Evolutionary conservation across 1,140 invertebrate species (phyloP), one percentile per base, ranked within the genome.

Genomic region (Lethrus apterus): DNA sequence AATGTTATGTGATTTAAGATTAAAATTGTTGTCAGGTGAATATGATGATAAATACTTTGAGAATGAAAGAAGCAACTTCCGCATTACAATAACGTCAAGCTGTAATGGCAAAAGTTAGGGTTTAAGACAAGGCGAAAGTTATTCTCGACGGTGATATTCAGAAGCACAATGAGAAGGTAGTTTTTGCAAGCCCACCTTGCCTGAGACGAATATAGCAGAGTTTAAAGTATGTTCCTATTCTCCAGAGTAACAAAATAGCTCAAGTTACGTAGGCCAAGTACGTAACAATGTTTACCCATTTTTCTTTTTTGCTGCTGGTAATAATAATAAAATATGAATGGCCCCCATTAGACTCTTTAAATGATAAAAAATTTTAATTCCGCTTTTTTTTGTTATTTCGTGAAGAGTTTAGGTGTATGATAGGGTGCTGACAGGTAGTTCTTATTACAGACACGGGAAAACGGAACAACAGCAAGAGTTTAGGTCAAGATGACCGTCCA

Each of bases 81-180:
- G 55, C 50, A 57, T 61, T 59, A 61, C 55, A 54, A 54, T 55
- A 58, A 55, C 53, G 51, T 52, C 46, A 46, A 51, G 34, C 51
- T 51, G 56, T 57, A 60, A 60, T 60, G 56, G 56, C 45, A 44
- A 58, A 58, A 60, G 58, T 58, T 59, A 51, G 46, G 56, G n/a
- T 49, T 53, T 56, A 58, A 56, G 51, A 51, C 54, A 54, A 54
- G 50, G 45, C 41, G 41, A 51, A 55, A 41, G 50, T 56, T 58
- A 56, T 54, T 53, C 54, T 56, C 46, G 46, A 55, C 46, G 54
- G 50, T 52, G 55, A 56, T 59, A 59, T 59, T 57, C 55, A 51
- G 32, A 45, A 55, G 47, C 49, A 54, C 54, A 56, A 56, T 54
- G 50, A 55, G 48, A 53, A 43, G 46, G 46, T 50, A 55, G 54